These are phyloP conservation scores for Drosophila kanapiae DNA, from an alignment of 1,140 invertebrate genomes.

Conservation along the genomic window DNA sequence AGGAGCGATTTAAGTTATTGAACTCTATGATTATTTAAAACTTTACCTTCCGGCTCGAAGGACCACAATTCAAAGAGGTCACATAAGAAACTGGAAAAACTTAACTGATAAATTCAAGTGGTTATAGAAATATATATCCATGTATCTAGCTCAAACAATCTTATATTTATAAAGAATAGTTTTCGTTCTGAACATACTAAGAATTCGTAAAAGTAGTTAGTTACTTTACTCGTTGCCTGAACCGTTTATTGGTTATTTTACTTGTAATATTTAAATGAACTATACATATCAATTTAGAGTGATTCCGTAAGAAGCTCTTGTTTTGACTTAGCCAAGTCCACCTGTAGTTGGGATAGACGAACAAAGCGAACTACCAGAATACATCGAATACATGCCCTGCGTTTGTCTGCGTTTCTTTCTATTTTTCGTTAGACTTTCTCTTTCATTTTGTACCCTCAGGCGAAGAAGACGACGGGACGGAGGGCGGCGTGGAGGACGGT, in stretches of 20 bases:
- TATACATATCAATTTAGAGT: not conserved
- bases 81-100: too few species aligned
- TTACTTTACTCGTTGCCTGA: too few species aligned
- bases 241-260: not conserved
- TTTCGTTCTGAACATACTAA: too few species aligned
- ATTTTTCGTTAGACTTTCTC: conserved; percentile 79
- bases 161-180: too few species aligned
- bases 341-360: conserved; percentile 10
- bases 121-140: too few species aligned
- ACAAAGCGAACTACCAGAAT: conserved; percentile 40
- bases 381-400: conserved; percentile 70
- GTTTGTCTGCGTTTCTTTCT: conserved; percentile 64
- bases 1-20: not conserved
- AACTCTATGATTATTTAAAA: too few species aligned
- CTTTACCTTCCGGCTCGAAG: too few species aligned
- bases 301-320: not conserved
- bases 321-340: not conserved
- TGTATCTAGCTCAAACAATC: too few species aligned
- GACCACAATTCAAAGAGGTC: too few species aligned
- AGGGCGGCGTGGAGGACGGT: conserved; percentile 68
- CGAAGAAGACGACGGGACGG: conserved; percentile 71
- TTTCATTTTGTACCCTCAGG: conserved; percentile 80
- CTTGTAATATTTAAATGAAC: not conserved
- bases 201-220: too few species aligned
- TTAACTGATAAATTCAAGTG: too few species aligned